Conservation (phyloP, 2,797 vertebrate species). For the Megaceryle alcyon region DNA sequence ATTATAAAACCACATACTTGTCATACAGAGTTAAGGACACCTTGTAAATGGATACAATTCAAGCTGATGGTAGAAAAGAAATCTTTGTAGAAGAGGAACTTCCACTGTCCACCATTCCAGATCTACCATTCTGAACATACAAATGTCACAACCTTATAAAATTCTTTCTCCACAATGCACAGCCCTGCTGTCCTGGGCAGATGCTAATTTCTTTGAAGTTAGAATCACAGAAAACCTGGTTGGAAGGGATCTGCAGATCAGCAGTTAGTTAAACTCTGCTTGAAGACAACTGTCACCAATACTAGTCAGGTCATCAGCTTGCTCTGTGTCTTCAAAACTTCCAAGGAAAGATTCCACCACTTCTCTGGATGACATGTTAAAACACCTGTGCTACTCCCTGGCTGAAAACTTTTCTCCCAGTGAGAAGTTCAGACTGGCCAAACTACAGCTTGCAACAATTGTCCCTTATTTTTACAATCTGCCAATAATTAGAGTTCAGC, state of each 20-base stretch:
- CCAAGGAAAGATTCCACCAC: background rate
- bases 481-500: background rate
- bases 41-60: background rate
- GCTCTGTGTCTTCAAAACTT: background rate
- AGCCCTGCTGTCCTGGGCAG: background rate
- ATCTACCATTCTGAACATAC: background rate
- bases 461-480: fast-evolving
- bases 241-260: background rate
- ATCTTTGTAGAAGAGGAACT: background rate
- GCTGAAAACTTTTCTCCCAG: background rate
- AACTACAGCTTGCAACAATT: background rate
- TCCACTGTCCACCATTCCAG: background rate
- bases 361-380: background rate
- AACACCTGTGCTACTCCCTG: background rate
- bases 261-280: background rate
- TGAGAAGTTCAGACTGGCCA: background rate
- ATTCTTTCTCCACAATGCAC: background rate
- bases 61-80: background rate
- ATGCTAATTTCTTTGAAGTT: background rate
- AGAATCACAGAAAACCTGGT: background rate
- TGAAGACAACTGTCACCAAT: background rate
- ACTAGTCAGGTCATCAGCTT: background rate
- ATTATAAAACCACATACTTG: background rate
- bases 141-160: background rate
- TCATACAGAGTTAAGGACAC: background rate